A percentile compares a stretch with the other conserved stretches of the same genome.
Evolutionary conservation across 2,888 invertebrate species (phyloP).

Genomic region (Agonopterix arenella): DNA sequence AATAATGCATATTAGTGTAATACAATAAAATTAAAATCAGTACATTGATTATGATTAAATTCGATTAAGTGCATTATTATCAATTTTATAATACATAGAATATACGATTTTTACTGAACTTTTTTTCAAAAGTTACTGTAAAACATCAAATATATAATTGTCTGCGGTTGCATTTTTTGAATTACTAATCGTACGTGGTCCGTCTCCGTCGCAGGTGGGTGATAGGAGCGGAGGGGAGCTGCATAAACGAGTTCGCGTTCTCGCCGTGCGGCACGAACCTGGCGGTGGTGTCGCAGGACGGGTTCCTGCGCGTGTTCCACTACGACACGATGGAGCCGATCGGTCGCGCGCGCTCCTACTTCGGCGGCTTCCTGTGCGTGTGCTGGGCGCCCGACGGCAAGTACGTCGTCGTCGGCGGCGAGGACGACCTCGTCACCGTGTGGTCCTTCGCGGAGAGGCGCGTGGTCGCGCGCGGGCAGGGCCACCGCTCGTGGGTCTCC

Average conservation of each 20-base stretch:
- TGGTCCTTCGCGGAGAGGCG: slow-evolving; percentile 95
- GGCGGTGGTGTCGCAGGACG: slow-evolving; percentile 96
- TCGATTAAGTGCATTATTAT: too few species aligned
- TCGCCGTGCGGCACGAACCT: slow-evolving; percentile 95
- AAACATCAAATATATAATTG: too few species aligned
- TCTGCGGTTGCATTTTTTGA: too few species aligned
- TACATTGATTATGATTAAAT: too few species aligned
- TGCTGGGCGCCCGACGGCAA: slow-evolving; percentile 98
- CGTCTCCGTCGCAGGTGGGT: slow-evolving; percentile 81
- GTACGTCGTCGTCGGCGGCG: slow-evolving; percentile 97
- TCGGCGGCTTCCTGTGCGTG: slow-evolving; percentile 97
- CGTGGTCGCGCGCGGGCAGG: slow-evolving; percentile 98
- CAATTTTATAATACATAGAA: too few species aligned
- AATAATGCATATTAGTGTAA: too few species aligned
- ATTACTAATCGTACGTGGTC: not conserved
- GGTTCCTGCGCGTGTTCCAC: slow-evolving; percentile 96
- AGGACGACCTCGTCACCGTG: slow-evolving; percentile 98
- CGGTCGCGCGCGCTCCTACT: slow-evolving; percentile 96
- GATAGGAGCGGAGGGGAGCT: slow-evolving; percentile 86
- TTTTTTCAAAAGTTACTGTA: too few species aligned
- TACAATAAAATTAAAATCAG: too few species aligned
- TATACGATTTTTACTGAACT: too few species aligned
- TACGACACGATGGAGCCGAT: slow-evolving; percentile 98
- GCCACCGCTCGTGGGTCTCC: slow-evolving; percentile 98
- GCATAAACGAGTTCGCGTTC: slow-evolving; percentile 98